Conservation (phyloP, 2,888 invertebrate genomes). For the Globia sparganii region DNA sequence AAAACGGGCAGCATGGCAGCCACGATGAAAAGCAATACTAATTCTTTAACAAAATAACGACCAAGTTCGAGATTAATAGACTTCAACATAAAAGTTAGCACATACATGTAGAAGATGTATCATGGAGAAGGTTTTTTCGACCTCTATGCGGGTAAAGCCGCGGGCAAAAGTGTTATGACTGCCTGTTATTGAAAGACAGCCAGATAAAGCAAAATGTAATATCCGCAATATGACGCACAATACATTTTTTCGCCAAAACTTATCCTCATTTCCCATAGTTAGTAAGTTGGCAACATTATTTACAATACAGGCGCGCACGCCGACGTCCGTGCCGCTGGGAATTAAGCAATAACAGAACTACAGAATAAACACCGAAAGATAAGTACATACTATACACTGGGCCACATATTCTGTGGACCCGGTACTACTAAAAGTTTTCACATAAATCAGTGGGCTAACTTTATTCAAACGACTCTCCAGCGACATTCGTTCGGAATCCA, state of each 20-base stretch:
- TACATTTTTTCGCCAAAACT: conserved; percentile 37
- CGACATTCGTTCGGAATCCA: conserved; percentile 88
- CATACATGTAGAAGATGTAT: neutral
- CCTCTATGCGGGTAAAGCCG: neutral
- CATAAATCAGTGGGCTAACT: conserved; percentile 89
- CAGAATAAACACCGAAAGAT: conserved; percentile 80
- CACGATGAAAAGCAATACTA: neutral
- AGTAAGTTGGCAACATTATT: conserved; percentile 62
- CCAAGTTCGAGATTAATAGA: neutral
- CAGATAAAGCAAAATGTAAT: neutral
- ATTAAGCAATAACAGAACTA: conserved; percentile 78
- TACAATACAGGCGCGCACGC: conserved; percentile 64
- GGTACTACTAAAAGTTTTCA: conserved; percentile 82
- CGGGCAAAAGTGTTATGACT: neutral
- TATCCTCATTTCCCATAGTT: conserved; percentile 39
- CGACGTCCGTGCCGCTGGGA: conserved; percentile 76
- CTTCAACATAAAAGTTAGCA: neutral
- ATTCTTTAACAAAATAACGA: too few relatives aligned
- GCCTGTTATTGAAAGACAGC: neutral
- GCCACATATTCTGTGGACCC: conserved; percentile 81
- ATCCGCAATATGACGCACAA: conserved; percentile 7
- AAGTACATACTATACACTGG: conserved; percentile 81
- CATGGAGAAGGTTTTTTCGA: neutral
- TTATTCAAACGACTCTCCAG: conserved; percentile 90
- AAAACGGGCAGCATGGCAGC: neutral